phyloP scores from a whole-genome alignment of 2,888 invertebrate species.

The Orthosia gothica region DNA sequence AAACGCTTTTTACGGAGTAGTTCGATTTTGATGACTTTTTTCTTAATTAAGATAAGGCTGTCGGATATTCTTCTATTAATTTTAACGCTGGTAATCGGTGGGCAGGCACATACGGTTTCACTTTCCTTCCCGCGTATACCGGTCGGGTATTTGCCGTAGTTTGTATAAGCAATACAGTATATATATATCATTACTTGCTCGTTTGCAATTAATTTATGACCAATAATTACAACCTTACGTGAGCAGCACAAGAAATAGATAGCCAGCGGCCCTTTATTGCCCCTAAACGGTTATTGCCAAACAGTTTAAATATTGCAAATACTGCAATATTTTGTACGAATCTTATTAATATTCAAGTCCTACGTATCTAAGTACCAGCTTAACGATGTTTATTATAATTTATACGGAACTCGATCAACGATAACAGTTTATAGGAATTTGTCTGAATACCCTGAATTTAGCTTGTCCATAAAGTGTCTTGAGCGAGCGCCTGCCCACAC shows the following conservation, averaged over 20 bases:
- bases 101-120: neutral
- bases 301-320: slow-evolving; percentile 55
- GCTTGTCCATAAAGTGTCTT: slow-evolving; percentile 43
- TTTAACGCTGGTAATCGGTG: neutral
- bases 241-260: slow-evolving; percentile 21
- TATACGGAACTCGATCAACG: slow-evolving; percentile 56
- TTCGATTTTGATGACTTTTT: no score
- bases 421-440: slow-evolving; percentile 58
- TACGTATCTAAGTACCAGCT: slow-evolving; percentile 45
- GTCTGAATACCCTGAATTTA: slow-evolving; percentile 51
- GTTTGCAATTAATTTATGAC: slow-evolving; percentile 29
- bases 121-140: neutral
- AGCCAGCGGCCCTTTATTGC: slow-evolving; percentile 19
- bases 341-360: slow-evolving; percentile 57
- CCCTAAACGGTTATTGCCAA: slow-evolving; percentile 51
- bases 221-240: slow-evolving; percentile 28
- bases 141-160: neutral
- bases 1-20: no score
- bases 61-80: neutral
- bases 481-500: slow-evolving; percentile 51
- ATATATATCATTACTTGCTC: neutral
- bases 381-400: slow-evolving; percentile 60
- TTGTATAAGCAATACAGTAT: neutral
- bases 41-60: no score
- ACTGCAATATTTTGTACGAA: slow-evolving; percentile 55